These are phyloP conservation scores for Ceratotherium simum DNA, from an alignment of 2,113 vertebrate species.

Conservation along the genomic window DNA sequence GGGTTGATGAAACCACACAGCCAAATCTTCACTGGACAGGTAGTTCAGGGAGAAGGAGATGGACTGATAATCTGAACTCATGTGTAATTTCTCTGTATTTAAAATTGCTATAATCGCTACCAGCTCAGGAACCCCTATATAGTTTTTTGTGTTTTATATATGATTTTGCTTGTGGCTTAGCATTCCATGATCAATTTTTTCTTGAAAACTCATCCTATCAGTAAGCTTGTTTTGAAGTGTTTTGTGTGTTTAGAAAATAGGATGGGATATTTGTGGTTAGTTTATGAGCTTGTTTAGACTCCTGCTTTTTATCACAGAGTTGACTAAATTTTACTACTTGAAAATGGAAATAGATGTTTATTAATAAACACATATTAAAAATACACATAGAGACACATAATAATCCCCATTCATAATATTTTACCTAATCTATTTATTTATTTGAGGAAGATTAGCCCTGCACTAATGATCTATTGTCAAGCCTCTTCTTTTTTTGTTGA, in stretches of 20 bases:
- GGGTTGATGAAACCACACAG: neutral
- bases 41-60: neutral
- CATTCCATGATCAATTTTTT: neutral
- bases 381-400: neutral
- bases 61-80: neutral
- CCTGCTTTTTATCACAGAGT: neutral
- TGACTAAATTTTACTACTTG: neutral
- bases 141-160: neutral
- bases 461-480: too few species aligned
- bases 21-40: neutral
- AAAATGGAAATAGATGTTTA: neutral
- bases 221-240: neutral
- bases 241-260: neutral
- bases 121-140: neutral
- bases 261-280: neutral
- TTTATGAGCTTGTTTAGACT: neutral
- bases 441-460: too few species aligned
- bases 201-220: neutral
- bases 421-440: neutral
- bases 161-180: neutral
- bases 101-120: neutral
- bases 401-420: neutral
- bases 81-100: neutral
- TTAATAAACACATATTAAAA: constrained; percentile 20
- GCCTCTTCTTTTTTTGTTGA: too few species aligned